Percentiles rank a stretch among this genome's conserved stretches.
These are phyloP conservation scores for Acridotheres tristis DNA, from an alignment of 2,797 vertebrate species.

Conservation along the genomic window DNA sequence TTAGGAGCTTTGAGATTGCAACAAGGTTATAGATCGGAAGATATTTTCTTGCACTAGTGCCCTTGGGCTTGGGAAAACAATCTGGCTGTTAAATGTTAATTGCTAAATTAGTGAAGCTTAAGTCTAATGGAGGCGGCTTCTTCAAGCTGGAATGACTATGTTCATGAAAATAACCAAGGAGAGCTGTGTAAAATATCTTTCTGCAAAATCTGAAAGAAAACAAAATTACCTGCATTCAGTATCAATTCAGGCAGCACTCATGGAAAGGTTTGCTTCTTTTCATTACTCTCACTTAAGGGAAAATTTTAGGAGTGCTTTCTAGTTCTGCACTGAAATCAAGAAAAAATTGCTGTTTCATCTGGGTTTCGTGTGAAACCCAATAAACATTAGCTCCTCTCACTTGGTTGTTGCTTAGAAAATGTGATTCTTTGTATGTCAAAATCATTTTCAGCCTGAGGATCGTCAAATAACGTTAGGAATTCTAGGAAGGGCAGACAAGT, in stretches of 20 bases:
- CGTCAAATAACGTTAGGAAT: background rate
- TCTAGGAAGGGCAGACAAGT: slow-evolving; percentile 21
- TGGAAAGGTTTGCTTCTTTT: background rate
- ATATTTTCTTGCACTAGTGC: slow-evolving; percentile 29
- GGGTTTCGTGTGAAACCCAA: background rate
- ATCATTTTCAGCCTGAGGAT: slow-evolving; percentile 7
- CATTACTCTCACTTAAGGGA: background rate
- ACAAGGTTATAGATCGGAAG: slow-evolving; percentile 13
- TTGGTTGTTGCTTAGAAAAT: background rate
- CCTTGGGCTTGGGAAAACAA: slow-evolving; percentile 31
- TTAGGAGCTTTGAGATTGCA: slow-evolving; percentile 33
- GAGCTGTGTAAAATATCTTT: background rate
- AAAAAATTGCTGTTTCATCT: background rate
- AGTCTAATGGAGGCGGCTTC: background rate
- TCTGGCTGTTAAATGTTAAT: slow-evolving; percentile 57
- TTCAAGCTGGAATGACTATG: background rate
- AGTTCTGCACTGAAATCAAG: background rate
- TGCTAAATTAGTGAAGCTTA: slow-evolving; percentile 63
- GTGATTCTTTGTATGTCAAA: background rate
- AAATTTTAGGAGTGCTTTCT: background rate
- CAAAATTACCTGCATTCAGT: background rate
- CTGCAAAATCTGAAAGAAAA: background rate
- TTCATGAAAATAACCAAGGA: slow-evolving; percentile 2
- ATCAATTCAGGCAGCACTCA: background rate
- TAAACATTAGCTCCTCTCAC: background rate